Percentiles rank a stretch among this genome's conserved stretches.
phyloP scores from a whole-genome alignment of 1,140 invertebrate genomes.

The Neuroterus valhalla region DNA sequence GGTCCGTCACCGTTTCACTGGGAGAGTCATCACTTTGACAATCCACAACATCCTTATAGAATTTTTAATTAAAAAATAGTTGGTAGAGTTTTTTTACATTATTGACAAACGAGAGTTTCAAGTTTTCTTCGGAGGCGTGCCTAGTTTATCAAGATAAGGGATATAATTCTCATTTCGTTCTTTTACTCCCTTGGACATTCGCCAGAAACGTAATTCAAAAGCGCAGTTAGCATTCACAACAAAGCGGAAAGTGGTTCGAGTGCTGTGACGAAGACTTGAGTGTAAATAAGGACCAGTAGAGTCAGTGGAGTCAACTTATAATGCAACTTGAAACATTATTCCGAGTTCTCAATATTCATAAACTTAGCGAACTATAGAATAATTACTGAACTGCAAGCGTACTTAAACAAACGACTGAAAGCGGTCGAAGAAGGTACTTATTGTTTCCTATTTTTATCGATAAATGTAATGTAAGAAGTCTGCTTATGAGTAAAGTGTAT shows the following conservation, averaged over 20 bases:
- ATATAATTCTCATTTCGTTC: background rate
- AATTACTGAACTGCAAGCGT: constrained; percentile 3
- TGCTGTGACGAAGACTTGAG: background rate
- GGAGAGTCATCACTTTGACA: no score
- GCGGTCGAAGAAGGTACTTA: constrained; percentile 14
- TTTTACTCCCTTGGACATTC: constrained; percentile 14
- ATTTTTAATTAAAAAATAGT: background rate
- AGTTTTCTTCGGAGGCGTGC: background rate
- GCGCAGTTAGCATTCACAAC: constrained; percentile 14
- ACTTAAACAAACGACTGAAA: background rate
- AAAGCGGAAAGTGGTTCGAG: constrained; percentile 12
- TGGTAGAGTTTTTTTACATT: background rate
- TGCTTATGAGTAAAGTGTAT: background rate
- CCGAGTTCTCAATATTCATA: background rate
- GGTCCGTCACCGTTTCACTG: no score
- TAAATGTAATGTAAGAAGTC: background rate
- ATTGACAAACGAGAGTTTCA: background rate
- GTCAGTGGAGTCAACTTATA: background rate
- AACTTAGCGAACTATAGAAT: constrained; percentile 16
- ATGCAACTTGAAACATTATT: constrained; percentile 10
- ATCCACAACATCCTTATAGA: no score
- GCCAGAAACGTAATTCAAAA: constrained; percentile 27
- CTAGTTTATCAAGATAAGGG: constrained; percentile 28
- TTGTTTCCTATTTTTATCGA: constrained; percentile 21
- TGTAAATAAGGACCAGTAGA: constrained; percentile 10